Conservation (phyloP, 2,888 invertebrate genomes). For the Yponomeuta plumbellus region DNA sequence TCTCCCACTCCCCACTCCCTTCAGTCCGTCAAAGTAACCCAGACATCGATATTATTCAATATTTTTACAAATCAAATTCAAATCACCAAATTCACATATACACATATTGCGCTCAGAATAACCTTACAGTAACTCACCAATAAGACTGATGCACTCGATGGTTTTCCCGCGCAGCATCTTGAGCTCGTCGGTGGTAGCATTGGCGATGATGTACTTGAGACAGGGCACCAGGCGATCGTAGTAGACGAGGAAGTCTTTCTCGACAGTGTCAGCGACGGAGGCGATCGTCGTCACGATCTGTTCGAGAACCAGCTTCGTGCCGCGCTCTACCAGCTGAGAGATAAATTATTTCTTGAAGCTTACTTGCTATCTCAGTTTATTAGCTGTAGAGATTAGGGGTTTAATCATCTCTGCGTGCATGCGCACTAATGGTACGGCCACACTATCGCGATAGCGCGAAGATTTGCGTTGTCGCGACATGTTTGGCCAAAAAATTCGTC, state of each 20-base stretch:
- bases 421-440: too few species aligned
- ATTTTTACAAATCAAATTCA: not conserved
- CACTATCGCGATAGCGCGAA: too few species aligned
- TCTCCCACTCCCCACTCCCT: too few species aligned
- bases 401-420: too few species aligned
- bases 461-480: too few species aligned
- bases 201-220: conserved; percentile 97
- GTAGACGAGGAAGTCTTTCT: conserved; percentile 95
- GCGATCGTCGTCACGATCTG: conserved; percentile 99
- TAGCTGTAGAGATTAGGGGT: too few species aligned
- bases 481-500: too few species aligned
- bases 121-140: conserved; percentile 77
- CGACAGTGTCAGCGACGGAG: conserved; percentile 98
- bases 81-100: not conserved
- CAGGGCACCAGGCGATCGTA: conserved; percentile 96
- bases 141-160: conserved; percentile 98
- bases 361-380: not conserved
- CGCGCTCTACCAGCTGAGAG: conserved; percentile 87
- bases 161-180: conserved; percentile 97
- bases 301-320: conserved; percentile 96
- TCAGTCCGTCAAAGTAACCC: too few species aligned
- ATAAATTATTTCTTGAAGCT: not conserved
- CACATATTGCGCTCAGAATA: not conserved
- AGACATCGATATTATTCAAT: not conserved
- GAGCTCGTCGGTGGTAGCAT: conserved; percentile 91